Percentiles rank a stretch among this genome's conserved stretches.
These are phyloP conservation scores for Neotoma lepida DNA, from an alignment of 2,113 vertebrate genomes.

Conservation along the genomic window DNA sequence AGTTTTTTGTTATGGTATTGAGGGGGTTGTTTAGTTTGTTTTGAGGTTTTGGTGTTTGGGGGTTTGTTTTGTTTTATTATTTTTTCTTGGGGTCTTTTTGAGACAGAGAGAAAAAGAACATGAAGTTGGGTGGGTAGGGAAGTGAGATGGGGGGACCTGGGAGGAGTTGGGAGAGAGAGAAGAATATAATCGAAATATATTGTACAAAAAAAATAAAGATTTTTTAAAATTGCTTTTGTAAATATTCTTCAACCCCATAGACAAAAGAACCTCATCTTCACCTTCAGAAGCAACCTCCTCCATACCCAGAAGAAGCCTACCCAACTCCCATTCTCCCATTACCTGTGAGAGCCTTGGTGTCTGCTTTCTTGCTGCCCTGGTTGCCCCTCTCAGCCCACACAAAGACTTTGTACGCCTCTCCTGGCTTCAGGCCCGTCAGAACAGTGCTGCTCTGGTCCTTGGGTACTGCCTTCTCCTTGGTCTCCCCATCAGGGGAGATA, in stretches of 20 bases:
- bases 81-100: not conserved
- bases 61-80: not conserved
- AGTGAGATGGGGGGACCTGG: not conserved
- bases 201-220: not conserved
- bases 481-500: constrained; percentile 85
- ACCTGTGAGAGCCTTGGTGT: constrained; percentile 88
- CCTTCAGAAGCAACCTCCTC: not conserved
- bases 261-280: not conserved
- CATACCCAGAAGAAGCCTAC: fast-evolving
- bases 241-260: not conserved
- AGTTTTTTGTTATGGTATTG: not conserved
- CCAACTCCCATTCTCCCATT: fast-evolving
- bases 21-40: not conserved
- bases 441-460: constrained; percentile 79
- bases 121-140: not conserved
- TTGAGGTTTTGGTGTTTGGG: not conserved
- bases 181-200: not conserved
- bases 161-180: not conserved
- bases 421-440: constrained; percentile 86
- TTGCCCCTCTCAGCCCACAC: constrained; percentile 88
- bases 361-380: constrained; percentile 85
- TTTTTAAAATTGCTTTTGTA: not conserved
- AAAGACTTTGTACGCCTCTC: constrained; percentile 84
- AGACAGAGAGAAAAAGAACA: not conserved
- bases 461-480: constrained; percentile 80